A percentile compares a stretch with the other conserved stretches of the same genome.
phyloP scores from a whole-genome alignment of 2,113 vertebrate species.

The Rostratula benghalensis region DNA sequence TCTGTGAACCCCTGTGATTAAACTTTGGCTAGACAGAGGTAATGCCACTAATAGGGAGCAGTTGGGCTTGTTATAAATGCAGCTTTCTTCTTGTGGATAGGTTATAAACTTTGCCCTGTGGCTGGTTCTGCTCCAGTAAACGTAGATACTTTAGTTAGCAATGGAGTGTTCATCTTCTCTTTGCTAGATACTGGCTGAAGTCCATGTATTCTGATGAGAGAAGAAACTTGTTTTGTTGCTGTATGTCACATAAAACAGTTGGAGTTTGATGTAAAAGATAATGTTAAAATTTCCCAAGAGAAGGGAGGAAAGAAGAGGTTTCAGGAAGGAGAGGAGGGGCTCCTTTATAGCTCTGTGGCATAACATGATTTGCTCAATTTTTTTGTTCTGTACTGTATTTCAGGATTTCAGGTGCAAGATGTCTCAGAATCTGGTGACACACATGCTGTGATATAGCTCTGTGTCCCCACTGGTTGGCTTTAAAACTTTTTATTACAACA shows the following conservation, averaged over 20 bases:
- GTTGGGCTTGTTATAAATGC: not conserved
- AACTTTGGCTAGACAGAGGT: not conserved
- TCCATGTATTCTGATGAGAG: not conserved
- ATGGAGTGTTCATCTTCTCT: constrained; percentile 5
- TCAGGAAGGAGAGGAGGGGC: not conserved
- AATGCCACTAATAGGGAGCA: not conserved
- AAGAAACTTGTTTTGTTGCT: not conserved
- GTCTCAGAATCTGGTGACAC: not conserved
- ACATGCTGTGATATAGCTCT: not conserved
- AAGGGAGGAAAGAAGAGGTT: not conserved
- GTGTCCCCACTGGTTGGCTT: not conserved
- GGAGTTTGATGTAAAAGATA: constrained; percentile 31
- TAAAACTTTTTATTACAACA: constrained; percentile 47
- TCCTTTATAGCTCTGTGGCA: not conserved
- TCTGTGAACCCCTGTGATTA: not conserved
- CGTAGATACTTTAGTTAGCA: not conserved
- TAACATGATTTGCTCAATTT: not conserved
- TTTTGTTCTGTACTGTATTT: not conserved
- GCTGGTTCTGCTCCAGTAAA: constrained; percentile 30
- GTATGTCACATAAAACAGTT: not conserved
- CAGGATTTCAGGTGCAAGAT: not conserved
- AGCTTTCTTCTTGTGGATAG: not conserved
- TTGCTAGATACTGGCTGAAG: not conserved
- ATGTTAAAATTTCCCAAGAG: not conserved
- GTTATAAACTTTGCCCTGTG: constrained; percentile 19